Evolutionary conservation across 2,797 vertebrate species (phyloP).

Genomic region (Hypotaenidia philippensis): DNA sequence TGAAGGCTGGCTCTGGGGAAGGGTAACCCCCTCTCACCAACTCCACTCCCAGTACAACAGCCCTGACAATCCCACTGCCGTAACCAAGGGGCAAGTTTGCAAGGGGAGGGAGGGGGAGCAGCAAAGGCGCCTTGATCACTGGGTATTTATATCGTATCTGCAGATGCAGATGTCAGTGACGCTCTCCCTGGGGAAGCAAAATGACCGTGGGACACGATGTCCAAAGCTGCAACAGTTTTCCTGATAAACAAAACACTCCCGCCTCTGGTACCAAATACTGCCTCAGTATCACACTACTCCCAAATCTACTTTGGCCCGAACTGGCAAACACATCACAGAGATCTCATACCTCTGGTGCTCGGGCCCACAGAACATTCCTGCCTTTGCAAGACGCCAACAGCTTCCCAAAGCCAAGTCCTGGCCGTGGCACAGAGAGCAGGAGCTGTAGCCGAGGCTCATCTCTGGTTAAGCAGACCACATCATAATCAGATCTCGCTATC

Average conservation of each 20-base stretch:
- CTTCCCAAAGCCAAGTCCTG: constrained; percentile 1
- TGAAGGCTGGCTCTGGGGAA: background rate
- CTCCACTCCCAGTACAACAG: background rate
- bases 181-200: constrained; percentile 3
- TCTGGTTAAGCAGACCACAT: constrained; percentile 18
- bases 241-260: background rate
- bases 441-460: constrained; percentile 1
- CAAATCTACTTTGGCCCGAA: background rate
- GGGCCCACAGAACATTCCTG: background rate
- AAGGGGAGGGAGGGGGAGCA: background rate
- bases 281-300: background rate
- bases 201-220: background rate
- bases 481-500: constrained; percentile 29
- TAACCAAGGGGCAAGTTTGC: background rate
- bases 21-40: background rate
- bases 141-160: background rate
- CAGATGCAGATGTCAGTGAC: constrained; percentile 1
- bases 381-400: background rate
- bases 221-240: background rate
- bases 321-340: background rate
- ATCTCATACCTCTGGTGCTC: background rate
- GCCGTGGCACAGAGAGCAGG: background rate
- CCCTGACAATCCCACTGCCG: background rate
- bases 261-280: background rate
- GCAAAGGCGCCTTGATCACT: background rate